Percentiles rank a stretch among this genome's conserved stretches.
Evolutionary conservation across 2,888 invertebrate species (phyloP).

Genomic region (Caenorhabditis sp.): DNA sequence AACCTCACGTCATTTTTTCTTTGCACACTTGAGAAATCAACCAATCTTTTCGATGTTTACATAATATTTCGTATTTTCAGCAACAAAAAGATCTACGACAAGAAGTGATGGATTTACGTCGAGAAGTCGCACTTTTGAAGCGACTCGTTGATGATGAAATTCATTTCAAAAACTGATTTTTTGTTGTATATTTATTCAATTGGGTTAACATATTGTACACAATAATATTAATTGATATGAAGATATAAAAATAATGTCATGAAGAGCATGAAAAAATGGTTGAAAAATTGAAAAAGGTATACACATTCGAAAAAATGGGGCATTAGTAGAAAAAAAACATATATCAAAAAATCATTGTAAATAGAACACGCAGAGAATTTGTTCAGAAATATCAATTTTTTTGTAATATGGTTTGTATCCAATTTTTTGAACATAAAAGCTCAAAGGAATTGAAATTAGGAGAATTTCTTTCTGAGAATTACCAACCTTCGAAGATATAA

Average conservation of each 20-base stretch:
- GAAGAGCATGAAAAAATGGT: no score
- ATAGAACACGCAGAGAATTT: no score
- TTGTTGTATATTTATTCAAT: background rate
- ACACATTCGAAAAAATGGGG: no score
- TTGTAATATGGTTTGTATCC: no score
- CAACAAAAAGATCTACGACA: conserved; percentile 37
- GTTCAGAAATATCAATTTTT: no score
- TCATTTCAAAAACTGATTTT: conserved; percentile 20
- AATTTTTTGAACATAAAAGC: no score
- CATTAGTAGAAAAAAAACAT: no score
- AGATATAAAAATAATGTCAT: background rate
- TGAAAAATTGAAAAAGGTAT: no score
- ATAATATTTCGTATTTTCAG: background rate
- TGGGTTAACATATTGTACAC: background rate
- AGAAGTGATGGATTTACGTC: conserved; percentile 51
- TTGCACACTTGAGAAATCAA: background rate
- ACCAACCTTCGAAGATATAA: no score
- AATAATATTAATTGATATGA: conserved; percentile 1
- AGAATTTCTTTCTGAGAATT: no score
- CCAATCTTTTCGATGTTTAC: background rate
- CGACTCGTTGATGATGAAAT: conserved; percentile 49
- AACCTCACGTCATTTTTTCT: background rate
- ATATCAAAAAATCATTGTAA: no score
- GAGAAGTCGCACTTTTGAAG: conserved; percentile 56
- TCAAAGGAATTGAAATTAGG: no score